Conservation (phyloP, 2,797 vertebrate species). For the Poecilia velifera region DNA sequence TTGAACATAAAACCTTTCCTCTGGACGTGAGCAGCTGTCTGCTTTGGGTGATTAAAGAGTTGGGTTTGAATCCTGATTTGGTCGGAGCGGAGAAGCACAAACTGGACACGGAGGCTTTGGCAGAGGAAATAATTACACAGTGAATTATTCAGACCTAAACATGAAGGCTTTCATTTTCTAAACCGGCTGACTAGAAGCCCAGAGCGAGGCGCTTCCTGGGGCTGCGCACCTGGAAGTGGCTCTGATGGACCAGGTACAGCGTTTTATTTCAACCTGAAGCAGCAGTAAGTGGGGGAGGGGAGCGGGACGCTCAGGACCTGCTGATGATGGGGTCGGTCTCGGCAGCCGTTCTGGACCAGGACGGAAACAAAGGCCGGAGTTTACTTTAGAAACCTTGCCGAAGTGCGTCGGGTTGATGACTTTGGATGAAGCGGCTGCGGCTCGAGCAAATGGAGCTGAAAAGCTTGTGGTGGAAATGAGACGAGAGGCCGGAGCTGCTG, state of each 20-base stretch:
- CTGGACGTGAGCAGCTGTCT: constrained; percentile 65
- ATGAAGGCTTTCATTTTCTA: constrained; percentile 81
- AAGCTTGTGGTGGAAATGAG: background rate
- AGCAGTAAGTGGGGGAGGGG: constrained; percentile 11
- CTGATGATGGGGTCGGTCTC: constrained; percentile 34
- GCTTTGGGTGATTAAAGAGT: constrained; percentile 76
- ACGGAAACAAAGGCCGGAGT: background rate
- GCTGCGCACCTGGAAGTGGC: constrained; percentile 53
- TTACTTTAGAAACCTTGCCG: constrained; percentile 5
- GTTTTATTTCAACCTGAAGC: constrained; percentile 8
- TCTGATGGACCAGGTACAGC: constrained; percentile 39
- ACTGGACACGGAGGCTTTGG: constrained; percentile 76
- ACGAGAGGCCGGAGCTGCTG: background rate
- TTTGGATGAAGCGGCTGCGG: constrained; percentile 2
- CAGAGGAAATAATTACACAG: constrained; percentile 81
- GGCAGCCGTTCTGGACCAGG: too few species aligned
- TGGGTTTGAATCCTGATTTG: constrained; percentile 80
- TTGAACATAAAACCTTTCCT: constrained; percentile 66
- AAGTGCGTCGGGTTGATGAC: background rate
- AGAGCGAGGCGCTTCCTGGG: constrained; percentile 4
- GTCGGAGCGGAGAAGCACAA: constrained; percentile 73
- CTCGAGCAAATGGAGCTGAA: constrained; percentile 8
- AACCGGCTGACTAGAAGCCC: constrained; percentile 74
- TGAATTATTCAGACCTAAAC: constrained; percentile 82
- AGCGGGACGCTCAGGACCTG: too few species aligned